Conservation (phyloP, 2,797 vertebrate genomes). For the Fratercula arctica region DNA sequence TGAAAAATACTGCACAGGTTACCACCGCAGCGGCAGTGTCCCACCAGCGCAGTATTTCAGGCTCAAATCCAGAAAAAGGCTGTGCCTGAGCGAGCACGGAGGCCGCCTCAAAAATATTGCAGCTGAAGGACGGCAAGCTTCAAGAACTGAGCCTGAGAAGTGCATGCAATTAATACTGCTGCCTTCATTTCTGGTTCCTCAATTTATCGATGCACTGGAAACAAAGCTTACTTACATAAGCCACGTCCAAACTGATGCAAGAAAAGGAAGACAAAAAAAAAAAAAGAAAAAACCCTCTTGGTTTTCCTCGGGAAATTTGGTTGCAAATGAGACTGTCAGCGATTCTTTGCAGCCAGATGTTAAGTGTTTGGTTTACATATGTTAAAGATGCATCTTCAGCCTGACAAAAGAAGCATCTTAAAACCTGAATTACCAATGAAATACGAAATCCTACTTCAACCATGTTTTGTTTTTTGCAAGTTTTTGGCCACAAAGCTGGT, state of each 20-base stretch:
- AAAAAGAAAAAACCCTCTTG: too few relatives aligned
- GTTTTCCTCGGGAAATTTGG: background rate
- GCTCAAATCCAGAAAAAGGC: background rate
- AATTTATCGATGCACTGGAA: background rate
- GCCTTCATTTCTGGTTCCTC: background rate
- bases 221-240: background rate
- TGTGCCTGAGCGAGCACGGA: background rate
- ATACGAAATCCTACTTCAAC: background rate
- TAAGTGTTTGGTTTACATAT: background rate
- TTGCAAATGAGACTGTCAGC: background rate
- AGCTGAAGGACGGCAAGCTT: background rate
- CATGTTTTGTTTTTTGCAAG: background rate
- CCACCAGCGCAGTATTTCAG: background rate
- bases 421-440: background rate
- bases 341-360: background rate
- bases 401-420: background rate
- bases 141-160: background rate
- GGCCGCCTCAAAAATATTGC: fast-evolving
- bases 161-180: background rate
- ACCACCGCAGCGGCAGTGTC: background rate
- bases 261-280: background rate
- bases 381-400: background rate
- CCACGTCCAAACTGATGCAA: background rate
- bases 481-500: background rate
- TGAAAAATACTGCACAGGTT: fast-evolving